phyloP scores from a whole-genome alignment of 2,113 vertebrate species.

The Otocyon megalotis region DNA sequence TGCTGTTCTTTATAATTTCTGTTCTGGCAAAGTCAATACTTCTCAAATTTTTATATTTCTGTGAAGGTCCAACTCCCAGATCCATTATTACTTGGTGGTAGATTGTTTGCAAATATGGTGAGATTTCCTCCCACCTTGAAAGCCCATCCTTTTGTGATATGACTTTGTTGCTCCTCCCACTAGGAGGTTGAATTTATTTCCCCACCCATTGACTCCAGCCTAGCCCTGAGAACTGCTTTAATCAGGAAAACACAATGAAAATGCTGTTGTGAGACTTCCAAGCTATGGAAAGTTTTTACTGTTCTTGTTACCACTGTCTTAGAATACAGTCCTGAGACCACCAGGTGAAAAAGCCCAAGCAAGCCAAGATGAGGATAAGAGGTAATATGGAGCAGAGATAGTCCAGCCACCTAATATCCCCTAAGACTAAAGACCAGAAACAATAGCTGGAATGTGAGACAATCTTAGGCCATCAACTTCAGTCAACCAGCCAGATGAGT shows the following conservation, averaged over 20 bases:
- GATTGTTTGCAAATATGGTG: background rate
- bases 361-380: background rate
- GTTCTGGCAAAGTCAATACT: background rate
- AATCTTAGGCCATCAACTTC: background rate
- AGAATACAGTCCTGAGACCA: background rate
- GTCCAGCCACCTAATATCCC: no score
- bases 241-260: background rate
- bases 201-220: background rate
- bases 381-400: background rate
- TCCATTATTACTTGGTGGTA: background rate
- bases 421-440: background rate
- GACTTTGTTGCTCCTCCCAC: background rate
- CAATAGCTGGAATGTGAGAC: background rate
- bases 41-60: background rate
- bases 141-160: background rate
- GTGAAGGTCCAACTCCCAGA: background rate
- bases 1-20: background rate
- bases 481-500: background rate
- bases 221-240: background rate
- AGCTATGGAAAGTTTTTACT: background rate
- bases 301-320: background rate
- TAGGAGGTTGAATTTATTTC: background rate
- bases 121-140: background rate
- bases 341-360: background rate
- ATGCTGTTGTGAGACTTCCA: background rate